Percentiles rank a stretch among this genome's conserved stretches.
Evolutionary conservation across 2,888 invertebrate genomes (phyloP).

Genomic region (Lampropteryx suffumata): DNA sequence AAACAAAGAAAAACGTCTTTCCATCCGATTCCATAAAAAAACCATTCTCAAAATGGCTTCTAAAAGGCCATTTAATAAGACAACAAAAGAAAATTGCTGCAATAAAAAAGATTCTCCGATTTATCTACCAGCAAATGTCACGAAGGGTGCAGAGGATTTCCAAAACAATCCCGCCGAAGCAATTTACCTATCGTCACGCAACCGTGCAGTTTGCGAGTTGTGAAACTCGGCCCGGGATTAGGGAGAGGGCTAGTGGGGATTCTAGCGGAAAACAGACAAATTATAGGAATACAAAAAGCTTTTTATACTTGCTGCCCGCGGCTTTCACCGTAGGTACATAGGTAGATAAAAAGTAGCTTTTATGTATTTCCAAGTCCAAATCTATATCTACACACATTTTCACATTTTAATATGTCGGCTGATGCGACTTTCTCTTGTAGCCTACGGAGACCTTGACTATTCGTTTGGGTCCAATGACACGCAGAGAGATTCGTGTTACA

Average conservation of each 20-base stretch:
- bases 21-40: neutral
- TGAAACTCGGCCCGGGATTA: slow-evolving; percentile 33
- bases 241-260: slow-evolving; percentile 13
- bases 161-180: slow-evolving; percentile 29
- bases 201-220: slow-evolving; percentile 45
- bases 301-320: no score
- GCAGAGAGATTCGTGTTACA: no score
- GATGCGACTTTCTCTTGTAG: no score
- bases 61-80: slow-evolving; percentile 12
- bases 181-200: slow-evolving; percentile 47
- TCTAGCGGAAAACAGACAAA: neutral
- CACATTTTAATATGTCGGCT: no score
- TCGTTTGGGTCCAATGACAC: no score
- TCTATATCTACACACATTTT: no score
- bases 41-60: slow-evolving; percentile 3
- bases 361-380: no score
- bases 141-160: slow-evolving; percentile 26
- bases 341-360: no score
- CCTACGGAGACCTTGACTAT: no score
- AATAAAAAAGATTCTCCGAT: slow-evolving; percentile 26
- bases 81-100: slow-evolving; percentile 21
- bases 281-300: no score
- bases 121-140: slow-evolving; percentile 33
- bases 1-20: no score
- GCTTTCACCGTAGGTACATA: no score